A percentile compares a stretch with the other conserved stretches of the same genome.
Evolutionary conservation across 2,113 vertebrate genomes (phyloP).

Genomic region (Andinoacara biseriatus): DNA sequence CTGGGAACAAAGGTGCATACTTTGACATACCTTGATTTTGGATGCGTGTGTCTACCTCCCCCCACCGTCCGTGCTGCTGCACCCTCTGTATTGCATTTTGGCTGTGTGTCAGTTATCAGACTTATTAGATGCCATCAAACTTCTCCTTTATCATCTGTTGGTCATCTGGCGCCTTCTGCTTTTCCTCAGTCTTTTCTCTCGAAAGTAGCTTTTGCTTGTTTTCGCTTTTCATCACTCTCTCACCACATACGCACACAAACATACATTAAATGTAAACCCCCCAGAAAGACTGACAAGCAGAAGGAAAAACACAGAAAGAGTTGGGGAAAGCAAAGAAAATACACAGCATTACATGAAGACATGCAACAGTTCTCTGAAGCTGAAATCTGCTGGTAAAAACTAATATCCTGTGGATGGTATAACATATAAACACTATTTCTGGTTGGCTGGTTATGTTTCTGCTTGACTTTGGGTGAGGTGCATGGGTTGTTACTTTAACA

Average conservation of each 20-base stretch:
- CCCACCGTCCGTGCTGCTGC: background rate
- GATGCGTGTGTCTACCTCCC: constrained; percentile 37
- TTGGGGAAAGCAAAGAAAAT: background rate
- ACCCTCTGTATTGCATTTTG: constrained; percentile 59
- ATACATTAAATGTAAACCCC: constrained; percentile 5
- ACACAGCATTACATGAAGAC: constrained; percentile 3
- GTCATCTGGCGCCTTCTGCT: constrained; percentile 49
- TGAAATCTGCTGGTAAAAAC: background rate
- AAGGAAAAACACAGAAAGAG: constrained; percentile 14
- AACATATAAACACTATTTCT: background rate
- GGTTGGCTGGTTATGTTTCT: background rate
- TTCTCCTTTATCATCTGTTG: constrained; percentile 47
- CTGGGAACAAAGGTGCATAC: constrained; percentile 46
- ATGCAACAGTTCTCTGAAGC: background rate
- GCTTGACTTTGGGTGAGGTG: background rate
- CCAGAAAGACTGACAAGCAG: constrained; percentile 4
- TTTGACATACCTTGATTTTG: constrained; percentile 33
- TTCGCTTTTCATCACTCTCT: constrained; percentile 25
- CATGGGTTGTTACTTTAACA: background rate
- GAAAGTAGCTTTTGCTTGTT: constrained; percentile 31
- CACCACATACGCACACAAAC: constrained; percentile 16
- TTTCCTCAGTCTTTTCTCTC: background rate
- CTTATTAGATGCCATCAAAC: constrained; percentile 68
- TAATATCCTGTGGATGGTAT: background rate
- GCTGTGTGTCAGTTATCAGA: constrained; percentile 64